These are phyloP conservation scores for Cheilosia vulpina DNA, from an alignment of 2,888 invertebrate genomes.

Conservation along the genomic window DNA sequence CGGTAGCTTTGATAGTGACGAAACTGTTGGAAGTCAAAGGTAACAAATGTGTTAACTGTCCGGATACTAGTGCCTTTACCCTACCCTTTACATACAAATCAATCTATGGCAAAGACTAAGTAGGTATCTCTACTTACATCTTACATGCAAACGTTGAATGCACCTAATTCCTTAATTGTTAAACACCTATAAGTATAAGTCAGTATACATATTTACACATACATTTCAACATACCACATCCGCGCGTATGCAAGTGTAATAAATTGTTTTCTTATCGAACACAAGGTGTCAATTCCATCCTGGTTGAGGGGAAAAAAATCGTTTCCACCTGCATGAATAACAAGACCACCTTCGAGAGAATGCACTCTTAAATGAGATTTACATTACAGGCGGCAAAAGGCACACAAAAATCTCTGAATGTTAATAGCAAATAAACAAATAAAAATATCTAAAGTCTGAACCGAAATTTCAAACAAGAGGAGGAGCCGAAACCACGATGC, in stretches of 20 bases:
- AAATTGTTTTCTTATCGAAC: constrained; percentile 53
- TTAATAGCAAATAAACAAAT: constrained; percentile 45
- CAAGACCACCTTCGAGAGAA: constrained; percentile 58
- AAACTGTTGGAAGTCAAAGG: too few species aligned
- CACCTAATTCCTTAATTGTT: too few species aligned
- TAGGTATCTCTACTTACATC: too few species aligned
- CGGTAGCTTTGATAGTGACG: too few species aligned
- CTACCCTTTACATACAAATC: too few species aligned
- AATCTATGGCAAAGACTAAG: too few species aligned
- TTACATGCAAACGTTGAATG: too few species aligned
- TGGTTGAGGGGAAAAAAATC: constrained; percentile 26
- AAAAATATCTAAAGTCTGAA: constrained; percentile 10
- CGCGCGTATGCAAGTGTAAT: constrained; percentile 21
- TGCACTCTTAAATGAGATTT: constrained; percentile 53
- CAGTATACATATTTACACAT: neutral
- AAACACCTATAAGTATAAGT: neutral
- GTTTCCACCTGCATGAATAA: constrained; percentile 63
- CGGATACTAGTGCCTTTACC: too few species aligned
- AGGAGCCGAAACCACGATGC: constrained; percentile 33
- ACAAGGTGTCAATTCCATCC: constrained; percentile 61
- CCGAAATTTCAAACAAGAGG: constrained; percentile 32
- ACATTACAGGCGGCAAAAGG: constrained; percentile 43
- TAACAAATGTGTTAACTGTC: too few species aligned
- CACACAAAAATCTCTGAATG: constrained; percentile 29
- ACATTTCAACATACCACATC: constrained; percentile 21